Conservation (phyloP, 2,888 invertebrate species). For the Eristalinus sepulchralis region DNA sequence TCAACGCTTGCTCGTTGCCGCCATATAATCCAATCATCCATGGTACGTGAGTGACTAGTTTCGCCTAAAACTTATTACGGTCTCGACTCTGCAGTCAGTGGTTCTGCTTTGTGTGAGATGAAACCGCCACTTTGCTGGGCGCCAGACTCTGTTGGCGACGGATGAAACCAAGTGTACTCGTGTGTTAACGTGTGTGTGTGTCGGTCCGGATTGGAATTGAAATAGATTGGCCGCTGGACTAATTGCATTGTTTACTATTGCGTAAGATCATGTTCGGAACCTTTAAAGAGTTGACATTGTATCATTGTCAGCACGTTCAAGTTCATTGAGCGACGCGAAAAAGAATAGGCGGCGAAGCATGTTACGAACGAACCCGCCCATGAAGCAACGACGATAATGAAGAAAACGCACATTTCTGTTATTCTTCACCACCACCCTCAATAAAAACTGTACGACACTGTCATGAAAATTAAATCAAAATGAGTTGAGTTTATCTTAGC, state of each 20-base stretch:
- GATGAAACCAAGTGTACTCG: slow-evolving; percentile 8
- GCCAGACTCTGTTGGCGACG: slow-evolving; percentile 13
- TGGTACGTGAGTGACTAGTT: slow-evolving; percentile 25
- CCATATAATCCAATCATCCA: slow-evolving; percentile 55
- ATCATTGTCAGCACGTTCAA: slow-evolving; percentile 49
- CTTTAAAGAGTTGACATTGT: slow-evolving; percentile 15
- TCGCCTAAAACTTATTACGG: slow-evolving; percentile 12
- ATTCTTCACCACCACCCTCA: slow-evolving; percentile 12
- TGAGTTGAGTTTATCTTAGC: slow-evolving; percentile 18
- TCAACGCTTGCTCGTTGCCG: slow-evolving; percentile 48
- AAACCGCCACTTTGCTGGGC: not conserved
- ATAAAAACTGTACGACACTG: slow-evolving; percentile 3
- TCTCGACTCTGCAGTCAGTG: slow-evolving; percentile 6
- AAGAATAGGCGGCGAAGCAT: slow-evolving; percentile 10
- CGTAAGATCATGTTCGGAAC: slow-evolving; percentile 34
- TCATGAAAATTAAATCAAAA: slow-evolving; percentile 35
- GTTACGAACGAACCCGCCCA: slow-evolving; percentile 2
- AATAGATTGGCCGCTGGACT: slow-evolving; percentile 13
- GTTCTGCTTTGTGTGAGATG: not conserved
- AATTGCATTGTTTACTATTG: slow-evolving; percentile 56
- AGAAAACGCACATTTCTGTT: slow-evolving; percentile 37
- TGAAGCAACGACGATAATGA: not conserved
- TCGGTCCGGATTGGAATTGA: slow-evolving; percentile 33
- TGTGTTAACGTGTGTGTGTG: not conserved
- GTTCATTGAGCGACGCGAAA: slow-evolving; percentile 34